Percentiles rank a stretch among this genome's conserved stretches.
Evolutionary conservation across 2,113 vertebrate species (phyloP).

Genomic region (Eudorcas thomsonii): DNA sequence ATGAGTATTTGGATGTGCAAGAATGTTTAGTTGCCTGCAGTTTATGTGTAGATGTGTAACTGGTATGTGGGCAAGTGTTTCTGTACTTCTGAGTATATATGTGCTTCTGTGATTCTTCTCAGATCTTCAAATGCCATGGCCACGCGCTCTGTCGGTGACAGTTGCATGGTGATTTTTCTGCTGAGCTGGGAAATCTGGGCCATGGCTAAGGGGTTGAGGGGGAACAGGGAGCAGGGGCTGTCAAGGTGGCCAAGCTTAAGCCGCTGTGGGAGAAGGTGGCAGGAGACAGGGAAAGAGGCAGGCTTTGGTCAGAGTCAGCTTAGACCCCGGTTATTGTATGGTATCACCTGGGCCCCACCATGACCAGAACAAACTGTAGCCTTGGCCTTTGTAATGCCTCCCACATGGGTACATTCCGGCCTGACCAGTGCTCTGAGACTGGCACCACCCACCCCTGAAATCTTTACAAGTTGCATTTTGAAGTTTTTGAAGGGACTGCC

Average conservation of each 20-base stretch:
- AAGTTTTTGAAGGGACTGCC: neutral
- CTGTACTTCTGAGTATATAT: neutral
- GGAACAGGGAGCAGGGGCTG: neutral
- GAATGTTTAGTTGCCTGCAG: neutral
- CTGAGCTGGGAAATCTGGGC: neutral
- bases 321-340: neutral
- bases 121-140: neutral
- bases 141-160: neutral
- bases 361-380: neutral
- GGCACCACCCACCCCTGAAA: neutral
- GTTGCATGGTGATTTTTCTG: neutral
- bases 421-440: neutral
- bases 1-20: neutral
- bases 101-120: neutral
- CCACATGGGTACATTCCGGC: slow-evolving; percentile 9
- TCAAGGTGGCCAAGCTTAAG: neutral
- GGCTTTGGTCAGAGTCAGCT: neutral
- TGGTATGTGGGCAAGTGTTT: neutral
- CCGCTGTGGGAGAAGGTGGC: neutral
- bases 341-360: neutral
- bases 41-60: neutral
- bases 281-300: neutral
- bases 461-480: neutral
- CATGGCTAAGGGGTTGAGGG: neutral
- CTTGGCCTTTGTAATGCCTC: neutral